phyloP scores from a whole-genome alignment of 2,113 vertebrate species.

The Pimephales promelas region DNA sequence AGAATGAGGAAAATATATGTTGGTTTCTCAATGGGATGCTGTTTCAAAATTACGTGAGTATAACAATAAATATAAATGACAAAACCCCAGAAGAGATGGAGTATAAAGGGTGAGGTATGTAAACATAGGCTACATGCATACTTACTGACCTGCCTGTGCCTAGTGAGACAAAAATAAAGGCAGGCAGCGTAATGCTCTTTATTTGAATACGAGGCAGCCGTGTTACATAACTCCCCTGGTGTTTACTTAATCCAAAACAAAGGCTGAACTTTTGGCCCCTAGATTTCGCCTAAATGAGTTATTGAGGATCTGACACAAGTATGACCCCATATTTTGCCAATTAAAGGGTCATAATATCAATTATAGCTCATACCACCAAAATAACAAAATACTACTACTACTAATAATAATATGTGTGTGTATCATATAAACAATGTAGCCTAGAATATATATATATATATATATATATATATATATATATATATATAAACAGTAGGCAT shows the following conservation, averaged over 20 bases:
- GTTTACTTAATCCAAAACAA: conserved; percentile 64
- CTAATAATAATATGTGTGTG: background rate
- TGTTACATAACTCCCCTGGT: conserved; percentile 61
- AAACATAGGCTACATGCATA: conserved; percentile 27
- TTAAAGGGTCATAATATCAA: background rate
- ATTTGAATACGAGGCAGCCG: conserved; percentile 66
- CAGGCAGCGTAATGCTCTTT: conserved; percentile 71
- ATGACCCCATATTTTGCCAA: background rate
- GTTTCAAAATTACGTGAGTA: conserved; percentile 25
- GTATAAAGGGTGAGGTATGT: background rate
- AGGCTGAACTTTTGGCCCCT: conserved; percentile 67
- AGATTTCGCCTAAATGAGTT: conserved; percentile 19
- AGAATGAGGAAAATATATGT: conserved; percentile 34
- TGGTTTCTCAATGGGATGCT: conserved; percentile 45
- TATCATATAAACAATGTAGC: no score
- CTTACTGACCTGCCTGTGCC: conserved; percentile 28
- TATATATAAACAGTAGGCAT: background rate
- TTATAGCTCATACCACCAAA: background rate
- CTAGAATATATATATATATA: no score
- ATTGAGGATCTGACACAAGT: background rate
- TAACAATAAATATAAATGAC: conserved; percentile 42
- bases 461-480: no score
- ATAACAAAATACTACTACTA: no score
- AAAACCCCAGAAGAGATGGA: background rate
- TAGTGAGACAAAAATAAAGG: conserved; percentile 63